These are phyloP conservation scores for Echinops telfairi DNA, from an alignment of 2,113 vertebrate species.

Conservation along the genomic window DNA sequence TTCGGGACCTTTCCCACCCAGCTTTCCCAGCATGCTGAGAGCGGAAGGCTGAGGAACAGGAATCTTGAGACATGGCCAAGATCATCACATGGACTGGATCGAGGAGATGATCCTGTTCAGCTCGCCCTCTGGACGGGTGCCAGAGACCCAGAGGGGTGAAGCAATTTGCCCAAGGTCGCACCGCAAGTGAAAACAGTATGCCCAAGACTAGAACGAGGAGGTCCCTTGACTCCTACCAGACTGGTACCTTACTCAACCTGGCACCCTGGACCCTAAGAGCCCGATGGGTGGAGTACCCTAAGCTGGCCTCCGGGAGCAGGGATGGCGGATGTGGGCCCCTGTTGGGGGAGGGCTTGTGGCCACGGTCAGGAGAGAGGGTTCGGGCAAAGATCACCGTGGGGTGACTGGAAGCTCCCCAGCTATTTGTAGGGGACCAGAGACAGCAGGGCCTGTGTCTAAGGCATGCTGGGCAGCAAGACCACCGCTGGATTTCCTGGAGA, in stretches of 20 bases:
- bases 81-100: constrained; percentile 70
- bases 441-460: background rate
- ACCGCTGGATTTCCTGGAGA: background rate
- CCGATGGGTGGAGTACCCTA: background rate
- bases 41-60: constrained; percentile 63
- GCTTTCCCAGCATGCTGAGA: background rate
- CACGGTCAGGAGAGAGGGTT: background rate
- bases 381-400: background rate
- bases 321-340: background rate
- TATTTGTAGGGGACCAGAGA: background rate
- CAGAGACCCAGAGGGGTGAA: constrained; percentile 42
- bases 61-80: constrained; percentile 69
- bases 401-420: rapidly evolving
- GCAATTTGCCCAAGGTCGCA: constrained; percentile 25
- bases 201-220: background rate
- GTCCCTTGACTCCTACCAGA: background rate
- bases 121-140: background rate
- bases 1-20: constrained; percentile 21
- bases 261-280: background rate
- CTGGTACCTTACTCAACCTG: background rate
- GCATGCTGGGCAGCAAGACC: background rate
- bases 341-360: background rate
- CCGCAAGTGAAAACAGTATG: background rate
- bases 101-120: constrained; percentile 49
- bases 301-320: background rate